A percentile compares a stretch with the other conserved stretches of the same genome.
phyloP scores from a whole-genome alignment of 2,113 vertebrate genomes.

The Nycticebus coucang region DNA sequence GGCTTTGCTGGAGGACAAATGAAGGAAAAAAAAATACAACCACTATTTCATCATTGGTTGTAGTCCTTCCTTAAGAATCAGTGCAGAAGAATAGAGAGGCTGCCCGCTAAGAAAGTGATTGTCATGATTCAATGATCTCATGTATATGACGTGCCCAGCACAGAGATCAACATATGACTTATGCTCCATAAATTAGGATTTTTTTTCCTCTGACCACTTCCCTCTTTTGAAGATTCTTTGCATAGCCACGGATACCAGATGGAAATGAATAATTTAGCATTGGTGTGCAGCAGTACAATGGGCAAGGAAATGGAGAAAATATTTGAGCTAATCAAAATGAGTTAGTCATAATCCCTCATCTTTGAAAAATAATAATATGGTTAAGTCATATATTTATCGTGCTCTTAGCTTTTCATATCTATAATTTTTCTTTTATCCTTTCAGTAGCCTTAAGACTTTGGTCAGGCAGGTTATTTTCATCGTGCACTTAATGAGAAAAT shows the following conservation, averaged over 20 bases:
- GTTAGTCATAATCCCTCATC: slow-evolving; percentile 49
- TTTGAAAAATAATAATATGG: slow-evolving; percentile 64
- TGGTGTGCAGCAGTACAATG: not conserved
- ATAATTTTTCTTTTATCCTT: slow-evolving; percentile 54
- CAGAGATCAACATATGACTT: not conserved
- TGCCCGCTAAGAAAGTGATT: not conserved
- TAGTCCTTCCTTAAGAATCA: not conserved
- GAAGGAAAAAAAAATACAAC: slow-evolving; percentile 12
- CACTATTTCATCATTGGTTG: not conserved
- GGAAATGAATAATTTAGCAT: slow-evolving; percentile 57
- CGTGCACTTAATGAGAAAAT: slow-evolving; percentile 24
- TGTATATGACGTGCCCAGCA: not conserved
- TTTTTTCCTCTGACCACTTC: not conserved
- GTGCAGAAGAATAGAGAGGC: not conserved
- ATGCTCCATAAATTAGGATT: not conserved
- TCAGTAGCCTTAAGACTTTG: slow-evolving; percentile 39
- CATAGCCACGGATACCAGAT: slow-evolving; percentile 16
- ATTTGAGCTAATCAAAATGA: slow-evolving; percentile 61
- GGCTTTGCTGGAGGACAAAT: not conserved
- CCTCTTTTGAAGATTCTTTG: slow-evolving; percentile 53
- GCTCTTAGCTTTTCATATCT: slow-evolving; percentile 63
- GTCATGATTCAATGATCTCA: slow-evolving; percentile 1
- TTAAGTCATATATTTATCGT: slow-evolving; percentile 60
- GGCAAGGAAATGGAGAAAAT: slow-evolving; percentile 43
- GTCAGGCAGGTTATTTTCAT: slow-evolving; percentile 35